These are phyloP conservation scores for Perccottus glenii DNA, from an alignment of 2,113 vertebrate species.

Conservation along the genomic window DNA sequence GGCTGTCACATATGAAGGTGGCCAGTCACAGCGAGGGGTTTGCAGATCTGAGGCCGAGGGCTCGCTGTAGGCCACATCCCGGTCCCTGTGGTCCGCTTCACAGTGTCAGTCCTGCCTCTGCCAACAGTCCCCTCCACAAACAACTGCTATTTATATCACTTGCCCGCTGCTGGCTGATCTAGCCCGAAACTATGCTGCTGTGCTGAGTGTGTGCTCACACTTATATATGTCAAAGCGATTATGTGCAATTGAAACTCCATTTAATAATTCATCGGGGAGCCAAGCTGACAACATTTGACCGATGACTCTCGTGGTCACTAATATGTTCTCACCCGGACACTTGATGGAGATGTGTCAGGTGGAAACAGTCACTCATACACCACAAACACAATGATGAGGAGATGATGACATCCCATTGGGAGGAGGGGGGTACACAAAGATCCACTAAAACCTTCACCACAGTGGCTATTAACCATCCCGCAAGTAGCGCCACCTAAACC, in stretches of 20 bases:
- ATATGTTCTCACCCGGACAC: constrained; percentile 44
- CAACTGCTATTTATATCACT: constrained; percentile 83
- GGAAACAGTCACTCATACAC: constrained; percentile 46
- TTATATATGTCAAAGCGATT: constrained; percentile 69
- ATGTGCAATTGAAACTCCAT: constrained; percentile 72
- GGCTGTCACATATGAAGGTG: constrained; percentile 68
- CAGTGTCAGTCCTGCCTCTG: constrained; percentile 73
- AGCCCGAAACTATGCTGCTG: constrained; percentile 78
- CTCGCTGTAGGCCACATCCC: constrained; percentile 66
- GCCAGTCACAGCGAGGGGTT: constrained; percentile 54
- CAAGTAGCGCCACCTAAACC: constrained; percentile 34
- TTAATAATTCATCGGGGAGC: constrained; percentile 75
- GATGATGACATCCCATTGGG: constrained; percentile 54
- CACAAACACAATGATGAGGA: constrained; percentile 52
- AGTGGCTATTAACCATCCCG: constrained; percentile 24
- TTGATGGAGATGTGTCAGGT: constrained; percentile 50
- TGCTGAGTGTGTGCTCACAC: constrained; percentile 36
- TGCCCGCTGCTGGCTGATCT: constrained; percentile 84
- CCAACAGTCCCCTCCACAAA: constrained; percentile 74
- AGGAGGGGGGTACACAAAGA: constrained; percentile 30
- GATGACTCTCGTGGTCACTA: constrained; percentile 53
- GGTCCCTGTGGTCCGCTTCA: constrained; percentile 75
- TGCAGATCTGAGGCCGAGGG: constrained; percentile 61
- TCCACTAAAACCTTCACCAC: constrained; percentile 21
- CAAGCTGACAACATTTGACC: constrained; percentile 63